Evolutionary conservation across 2,113 vertebrate species (phyloP).

Genomic region (Machaerirhynchus nigripectus): DNA sequence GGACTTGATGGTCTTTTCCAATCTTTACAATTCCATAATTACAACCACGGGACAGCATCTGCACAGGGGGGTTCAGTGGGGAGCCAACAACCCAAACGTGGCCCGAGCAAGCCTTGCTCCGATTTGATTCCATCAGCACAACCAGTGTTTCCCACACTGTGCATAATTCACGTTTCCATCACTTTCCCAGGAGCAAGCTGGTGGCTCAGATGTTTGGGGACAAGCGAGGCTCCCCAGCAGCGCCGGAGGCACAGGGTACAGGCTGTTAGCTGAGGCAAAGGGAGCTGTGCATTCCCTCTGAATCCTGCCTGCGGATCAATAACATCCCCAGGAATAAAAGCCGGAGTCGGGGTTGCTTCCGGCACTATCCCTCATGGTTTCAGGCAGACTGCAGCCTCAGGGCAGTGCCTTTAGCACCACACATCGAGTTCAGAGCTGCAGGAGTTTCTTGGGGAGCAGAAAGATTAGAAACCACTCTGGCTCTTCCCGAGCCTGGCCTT

Average conservation of each 20-base stretch:
- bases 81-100: rapidly evolving
- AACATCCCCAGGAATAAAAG: background rate
- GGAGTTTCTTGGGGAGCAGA: background rate
- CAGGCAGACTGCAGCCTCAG: background rate
- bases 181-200: background rate
- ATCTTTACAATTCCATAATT: background rate
- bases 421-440: background rate
- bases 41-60: background rate
- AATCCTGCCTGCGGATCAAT: background rate
- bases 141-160: rapidly evolving
- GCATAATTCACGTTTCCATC: background rate
- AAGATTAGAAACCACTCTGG: background rate
- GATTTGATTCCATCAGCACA: rapidly evolving
- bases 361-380: background rate
- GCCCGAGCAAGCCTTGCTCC: background rate
- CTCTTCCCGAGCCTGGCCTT: background rate
- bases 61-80: background rate
- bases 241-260: background rate
- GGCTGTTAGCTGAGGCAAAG: background rate
- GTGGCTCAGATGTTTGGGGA: background rate
- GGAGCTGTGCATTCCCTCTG: background rate
- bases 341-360: background rate
- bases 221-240: background rate
- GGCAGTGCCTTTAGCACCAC: background rate
- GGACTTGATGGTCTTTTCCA: background rate